A percentile compares a stretch with the other conserved stretches of the same genome.
Evolutionary conservation across 2,797 vertebrate genomes (phyloP).

Genomic region (Manis pentadactyla): DNA sequence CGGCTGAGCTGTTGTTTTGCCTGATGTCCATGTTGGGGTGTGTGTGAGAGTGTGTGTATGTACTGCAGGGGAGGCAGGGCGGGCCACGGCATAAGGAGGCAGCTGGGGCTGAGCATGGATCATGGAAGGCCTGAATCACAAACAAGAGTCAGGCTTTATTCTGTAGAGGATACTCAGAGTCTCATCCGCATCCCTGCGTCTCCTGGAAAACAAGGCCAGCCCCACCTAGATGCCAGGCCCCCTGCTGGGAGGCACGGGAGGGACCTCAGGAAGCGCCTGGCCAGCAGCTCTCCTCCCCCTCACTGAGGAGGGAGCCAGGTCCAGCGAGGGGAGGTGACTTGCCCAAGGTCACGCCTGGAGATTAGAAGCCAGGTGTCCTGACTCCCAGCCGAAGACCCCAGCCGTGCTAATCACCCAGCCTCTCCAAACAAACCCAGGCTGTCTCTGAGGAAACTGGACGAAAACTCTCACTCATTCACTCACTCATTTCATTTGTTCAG

Average conservation of each 20-base stretch:
- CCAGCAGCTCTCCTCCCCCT: neutral
- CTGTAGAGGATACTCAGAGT: neutral
- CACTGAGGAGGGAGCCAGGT: neutral
- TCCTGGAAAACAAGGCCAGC: neutral
- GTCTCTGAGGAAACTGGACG: neutral
- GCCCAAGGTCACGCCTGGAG: neutral
- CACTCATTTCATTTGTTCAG: neutral
- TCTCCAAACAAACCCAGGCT: neutral
- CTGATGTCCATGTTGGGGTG: neutral
- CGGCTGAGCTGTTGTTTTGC: neutral
- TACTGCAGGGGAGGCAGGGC: neutral
- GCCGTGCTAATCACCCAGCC: no score
- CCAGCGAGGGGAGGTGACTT: neutral
- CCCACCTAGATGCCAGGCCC: neutral
- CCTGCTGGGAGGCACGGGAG: rapidly evolving
- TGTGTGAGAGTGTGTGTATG: no score
- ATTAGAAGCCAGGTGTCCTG: neutral
- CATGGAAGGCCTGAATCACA: neutral
- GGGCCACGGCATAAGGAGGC: neutral
- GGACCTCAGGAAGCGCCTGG: neutral
- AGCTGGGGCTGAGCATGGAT: neutral
- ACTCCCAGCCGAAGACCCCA: neutral
- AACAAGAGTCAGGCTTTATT: neutral
- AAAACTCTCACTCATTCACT: neutral
- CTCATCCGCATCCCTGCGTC: neutral